Conservation (phyloP, 1,140 invertebrate genomes). For the Panulirus ornatus region DNA sequence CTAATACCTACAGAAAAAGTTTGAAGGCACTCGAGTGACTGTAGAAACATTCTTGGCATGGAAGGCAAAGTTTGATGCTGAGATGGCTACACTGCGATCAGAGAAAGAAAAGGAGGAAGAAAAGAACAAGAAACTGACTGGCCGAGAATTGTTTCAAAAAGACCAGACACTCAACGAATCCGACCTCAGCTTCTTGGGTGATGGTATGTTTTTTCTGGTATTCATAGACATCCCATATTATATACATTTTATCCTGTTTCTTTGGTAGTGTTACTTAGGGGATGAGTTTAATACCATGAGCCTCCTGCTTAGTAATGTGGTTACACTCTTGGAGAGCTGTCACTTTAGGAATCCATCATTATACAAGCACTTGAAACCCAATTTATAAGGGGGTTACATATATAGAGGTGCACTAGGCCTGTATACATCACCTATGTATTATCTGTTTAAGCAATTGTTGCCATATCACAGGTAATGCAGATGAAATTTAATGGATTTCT, state of each 20-base stretch:
- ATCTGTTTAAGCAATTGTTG: too few species aligned
- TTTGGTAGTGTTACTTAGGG: neutral
- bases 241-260: neutral
- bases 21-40: constrained; percentile 96
- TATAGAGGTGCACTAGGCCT: too few species aligned
- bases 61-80: constrained; percentile 95
- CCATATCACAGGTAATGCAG: too few species aligned
- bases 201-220: constrained; percentile 82
- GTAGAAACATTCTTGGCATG: constrained; percentile 97
- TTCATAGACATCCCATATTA: too few species aligned
- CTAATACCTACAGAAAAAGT: constrained; percentile 86
- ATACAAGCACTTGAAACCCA: too few species aligned
- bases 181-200: constrained; percentile 95
- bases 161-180: constrained; percentile 96
- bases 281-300: too few species aligned
- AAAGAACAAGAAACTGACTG: constrained; percentile 83
- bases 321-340: too few species aligned
- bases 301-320: too few species aligned
- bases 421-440: too few species aligned
- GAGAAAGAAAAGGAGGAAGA: constrained; percentile 84
- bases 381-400: too few species aligned
- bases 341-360: too few species aligned
- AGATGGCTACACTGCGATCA: constrained; percentile 88
- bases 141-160: constrained; percentile 93
- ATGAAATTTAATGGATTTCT: too few species aligned